A percentile compares a stretch with the other conserved stretches of the same genome.
Evolutionary conservation across 2,797 vertebrate genomes (phyloP).

Genomic region (Acanthis flammea): DNA sequence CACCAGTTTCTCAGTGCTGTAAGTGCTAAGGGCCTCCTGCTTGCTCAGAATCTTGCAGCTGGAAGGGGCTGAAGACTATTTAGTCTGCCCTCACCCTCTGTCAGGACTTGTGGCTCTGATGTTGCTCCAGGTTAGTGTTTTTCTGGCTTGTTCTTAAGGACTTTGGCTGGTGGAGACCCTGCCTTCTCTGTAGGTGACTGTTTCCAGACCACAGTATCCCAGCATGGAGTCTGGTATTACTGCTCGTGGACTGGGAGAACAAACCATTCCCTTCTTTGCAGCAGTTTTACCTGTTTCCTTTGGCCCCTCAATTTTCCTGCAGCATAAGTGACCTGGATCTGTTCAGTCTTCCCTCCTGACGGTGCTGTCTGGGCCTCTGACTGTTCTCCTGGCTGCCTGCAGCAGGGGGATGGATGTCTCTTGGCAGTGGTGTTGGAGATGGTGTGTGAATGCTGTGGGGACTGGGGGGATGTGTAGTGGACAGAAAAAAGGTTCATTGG

Average conservation of each 20-base stretch:
- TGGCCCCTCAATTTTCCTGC: not conserved
- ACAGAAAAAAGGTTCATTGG: not conserved
- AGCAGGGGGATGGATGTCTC: not conserved
- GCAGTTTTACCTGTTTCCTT: not conserved
- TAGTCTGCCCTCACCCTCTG: not conserved
- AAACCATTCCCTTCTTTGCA: not conserved
- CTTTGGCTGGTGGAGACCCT: not conserved
- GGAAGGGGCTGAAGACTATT: not conserved
- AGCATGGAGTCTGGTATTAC: not conserved
- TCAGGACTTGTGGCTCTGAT: not conserved
- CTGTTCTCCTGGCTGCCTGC: not conserved
- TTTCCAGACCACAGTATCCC: not conserved
- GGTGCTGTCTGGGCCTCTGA: not conserved
- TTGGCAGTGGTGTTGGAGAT: not conserved
- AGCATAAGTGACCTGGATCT: not conserved
- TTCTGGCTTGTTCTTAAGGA: not conserved
- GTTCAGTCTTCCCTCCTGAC: not conserved
- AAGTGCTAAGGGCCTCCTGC: not conserved
- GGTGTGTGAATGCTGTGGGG: rapidly evolving
- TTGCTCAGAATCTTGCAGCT: not conserved
- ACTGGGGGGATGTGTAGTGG: not conserved
- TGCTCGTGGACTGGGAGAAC: not conserved
- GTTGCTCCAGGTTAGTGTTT: conserved; percentile 14
- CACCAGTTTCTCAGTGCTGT: not conserved
- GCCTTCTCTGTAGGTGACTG: not conserved